Evolutionary conservation across 2,888 invertebrate genomes (phyloP), one percentile per base, ranked within the genome.

Genomic region (Eupeodes latifasciatus): DNA sequence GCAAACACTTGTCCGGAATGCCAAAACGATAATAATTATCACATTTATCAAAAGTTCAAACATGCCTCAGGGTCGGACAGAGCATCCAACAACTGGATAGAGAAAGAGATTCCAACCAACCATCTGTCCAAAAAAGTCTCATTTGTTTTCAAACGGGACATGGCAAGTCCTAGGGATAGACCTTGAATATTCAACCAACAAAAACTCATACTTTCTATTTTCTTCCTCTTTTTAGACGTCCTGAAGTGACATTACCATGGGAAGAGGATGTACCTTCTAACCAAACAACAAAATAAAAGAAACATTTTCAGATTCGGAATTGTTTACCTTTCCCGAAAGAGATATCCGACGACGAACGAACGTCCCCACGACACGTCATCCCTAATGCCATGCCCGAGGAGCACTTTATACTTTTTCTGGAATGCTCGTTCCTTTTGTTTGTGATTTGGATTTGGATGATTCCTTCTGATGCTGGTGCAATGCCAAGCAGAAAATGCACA

Each of bases 21-120:
- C 89, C 85, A 89, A 89, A 89, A 89, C 85, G 81, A 71, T 71
- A 79, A 85, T 85, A 89, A 89, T 85, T 89, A 85, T 89, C 85
- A 72, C 89, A 89, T 89, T 89, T 85, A 89, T 89, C 89, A 89
- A 76, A 81, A 81, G 78, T 78, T 77, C 81, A 84, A 87, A 84
- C 84, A 81, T 66, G 83, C 84, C 62, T 16, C 53, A 44, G 84
- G 87, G 34, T 76, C 61, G 61, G 61, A 57, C 59, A n/a, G 40
- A 40, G 40, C 40, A 40, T 40, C 40, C 5, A 76, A 51, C 47
- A 44, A 61, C 62, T 62, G 36, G 5, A 34, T 16, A 72, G 19
- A 34, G 16, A 40, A n/a, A 5, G 40, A 5, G 40, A 40, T 5
- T 7, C 6, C 40, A 7, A 27, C 19, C 55, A 51, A 19, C 14